Conservation (phyloP, 1,140 invertebrate species). For the Lepidurus arcticus region DNA sequence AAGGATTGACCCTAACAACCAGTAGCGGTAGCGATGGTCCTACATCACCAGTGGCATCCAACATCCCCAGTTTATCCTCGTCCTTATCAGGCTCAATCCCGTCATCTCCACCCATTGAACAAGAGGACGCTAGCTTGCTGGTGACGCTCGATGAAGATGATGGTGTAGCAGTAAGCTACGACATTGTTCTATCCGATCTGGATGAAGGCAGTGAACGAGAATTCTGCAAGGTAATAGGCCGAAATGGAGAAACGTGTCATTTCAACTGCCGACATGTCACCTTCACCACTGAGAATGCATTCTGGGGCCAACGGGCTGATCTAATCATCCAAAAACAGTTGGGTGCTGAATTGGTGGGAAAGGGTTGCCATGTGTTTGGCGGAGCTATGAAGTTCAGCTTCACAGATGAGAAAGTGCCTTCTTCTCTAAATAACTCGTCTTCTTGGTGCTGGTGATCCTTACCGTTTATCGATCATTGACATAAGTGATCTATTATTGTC, state of each 20-base stretch:
- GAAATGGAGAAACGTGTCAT: conserved; percentile 38
- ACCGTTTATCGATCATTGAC: not conserved
- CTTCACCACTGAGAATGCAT: conserved; percentile 42
- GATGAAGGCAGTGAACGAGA: conserved; percentile 40
- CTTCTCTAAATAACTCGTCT: not conserved
- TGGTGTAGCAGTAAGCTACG: conserved; percentile 38
- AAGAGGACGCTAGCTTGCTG: conserved; percentile 16
- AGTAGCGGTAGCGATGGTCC: conserved; percentile 25
- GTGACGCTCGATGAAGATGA: not conserved
- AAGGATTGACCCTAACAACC: conserved; percentile 23
- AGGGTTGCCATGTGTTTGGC: conserved; percentile 39
- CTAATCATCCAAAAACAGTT: conserved; percentile 42
- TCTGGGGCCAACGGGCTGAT: conserved; percentile 43
- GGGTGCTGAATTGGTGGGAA: conserved; percentile 38
- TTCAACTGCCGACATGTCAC: conserved; percentile 38
- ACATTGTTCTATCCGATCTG: conserved; percentile 41
- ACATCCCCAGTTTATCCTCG: not conserved
- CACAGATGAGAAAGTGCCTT: conserved; percentile 26
- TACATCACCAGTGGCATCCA: not conserved
- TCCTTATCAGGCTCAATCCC: conserved; percentile 26
- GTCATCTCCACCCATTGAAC: conserved; percentile 15
- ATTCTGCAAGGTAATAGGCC: conserved; percentile 39
- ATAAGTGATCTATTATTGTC: not conserved
- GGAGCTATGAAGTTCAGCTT: conserved; percentile 40
- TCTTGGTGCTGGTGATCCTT: not conserved